Evolutionary conservation across 2,888 invertebrate species (phyloP).

Genomic region (Thecocarcelia acutangulata): DNA sequence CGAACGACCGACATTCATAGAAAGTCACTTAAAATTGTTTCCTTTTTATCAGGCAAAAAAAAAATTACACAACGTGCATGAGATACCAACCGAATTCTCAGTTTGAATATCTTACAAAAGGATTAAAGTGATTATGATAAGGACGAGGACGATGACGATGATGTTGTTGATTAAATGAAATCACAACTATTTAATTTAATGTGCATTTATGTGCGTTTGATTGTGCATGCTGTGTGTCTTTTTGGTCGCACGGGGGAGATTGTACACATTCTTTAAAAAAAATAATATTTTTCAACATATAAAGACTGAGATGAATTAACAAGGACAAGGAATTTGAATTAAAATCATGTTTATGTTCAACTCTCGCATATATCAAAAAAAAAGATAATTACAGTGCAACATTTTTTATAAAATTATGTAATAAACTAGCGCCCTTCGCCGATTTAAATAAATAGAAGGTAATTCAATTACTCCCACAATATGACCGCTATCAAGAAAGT

Average conservation of each 20-base stretch:
- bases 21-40: conserved; percentile 65
- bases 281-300: neutral
- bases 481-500: no score
- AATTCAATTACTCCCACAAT: no score
- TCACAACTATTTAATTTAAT: conserved; percentile 57
- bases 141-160: neutral
- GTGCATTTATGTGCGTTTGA: conserved; percentile 4
- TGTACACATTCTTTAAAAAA: neutral
- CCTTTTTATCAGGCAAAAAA: conserved; percentile 47
- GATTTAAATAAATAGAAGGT: no score
- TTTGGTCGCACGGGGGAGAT: neutral
- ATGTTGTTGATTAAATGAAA: conserved; percentile 31
- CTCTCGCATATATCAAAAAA: no score
- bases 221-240: neutral
- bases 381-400: no score
- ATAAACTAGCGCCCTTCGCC: no score
- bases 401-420: no score
- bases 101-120: conserved; percentile 53
- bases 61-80: conserved; percentile 12
- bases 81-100: conserved; percentile 53
- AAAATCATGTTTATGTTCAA: no score
- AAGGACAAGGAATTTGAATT: no score
- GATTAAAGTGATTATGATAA: conserved; percentile 52
- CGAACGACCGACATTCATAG: conserved; percentile 32
- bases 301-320: neutral